Conservation (phyloP, 2,113 vertebrate species). For the Syngnathus floridae region DNA sequence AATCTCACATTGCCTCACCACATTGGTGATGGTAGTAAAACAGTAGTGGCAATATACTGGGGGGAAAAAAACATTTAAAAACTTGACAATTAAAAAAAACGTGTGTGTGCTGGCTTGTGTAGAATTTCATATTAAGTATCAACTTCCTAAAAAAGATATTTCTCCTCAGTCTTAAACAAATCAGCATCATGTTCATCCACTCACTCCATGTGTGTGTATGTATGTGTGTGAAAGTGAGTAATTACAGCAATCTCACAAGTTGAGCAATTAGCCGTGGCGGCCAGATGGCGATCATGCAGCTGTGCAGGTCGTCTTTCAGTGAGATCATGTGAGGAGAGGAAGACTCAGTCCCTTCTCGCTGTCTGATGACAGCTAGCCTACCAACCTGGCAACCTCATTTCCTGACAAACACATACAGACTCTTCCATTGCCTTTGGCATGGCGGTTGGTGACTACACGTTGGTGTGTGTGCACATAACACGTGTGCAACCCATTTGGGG, state of each 20-base stretch:
- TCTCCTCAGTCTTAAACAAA: conserved; percentile 7
- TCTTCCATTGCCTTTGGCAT: conserved; percentile 18
- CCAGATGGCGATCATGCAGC: conserved; percentile 56
- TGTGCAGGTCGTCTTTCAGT: conserved; percentile 52
- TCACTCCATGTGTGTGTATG: conserved; percentile 31
- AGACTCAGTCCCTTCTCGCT: conserved; percentile 39
- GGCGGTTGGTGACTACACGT: conserved; percentile 41
- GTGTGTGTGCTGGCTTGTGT: no score
- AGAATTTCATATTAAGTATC: neutral
- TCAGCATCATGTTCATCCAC: conserved; percentile 28
- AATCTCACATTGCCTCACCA: no score
- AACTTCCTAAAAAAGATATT: neutral
- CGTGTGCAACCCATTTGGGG: conserved; percentile 23
- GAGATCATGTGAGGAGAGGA: conserved; percentile 49
- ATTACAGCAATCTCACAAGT: conserved; percentile 69
- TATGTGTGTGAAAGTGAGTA: conserved; percentile 48
- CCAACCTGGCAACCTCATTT: conserved; percentile 37
- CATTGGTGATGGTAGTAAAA: no score
- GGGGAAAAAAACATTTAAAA: no score
- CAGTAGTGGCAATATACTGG: no score
- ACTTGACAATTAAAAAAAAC: no score
- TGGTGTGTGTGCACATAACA: conserved; percentile 1
- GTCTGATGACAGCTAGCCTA: conserved; percentile 28
- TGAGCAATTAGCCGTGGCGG: conserved; percentile 67
- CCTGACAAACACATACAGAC: conserved; percentile 15